A percentile compares a stretch with the other conserved stretches of the same genome.
Evolutionary conservation across 2,888 invertebrate species (phyloP).

Genomic region (Coenonympha glycerion): DNA sequence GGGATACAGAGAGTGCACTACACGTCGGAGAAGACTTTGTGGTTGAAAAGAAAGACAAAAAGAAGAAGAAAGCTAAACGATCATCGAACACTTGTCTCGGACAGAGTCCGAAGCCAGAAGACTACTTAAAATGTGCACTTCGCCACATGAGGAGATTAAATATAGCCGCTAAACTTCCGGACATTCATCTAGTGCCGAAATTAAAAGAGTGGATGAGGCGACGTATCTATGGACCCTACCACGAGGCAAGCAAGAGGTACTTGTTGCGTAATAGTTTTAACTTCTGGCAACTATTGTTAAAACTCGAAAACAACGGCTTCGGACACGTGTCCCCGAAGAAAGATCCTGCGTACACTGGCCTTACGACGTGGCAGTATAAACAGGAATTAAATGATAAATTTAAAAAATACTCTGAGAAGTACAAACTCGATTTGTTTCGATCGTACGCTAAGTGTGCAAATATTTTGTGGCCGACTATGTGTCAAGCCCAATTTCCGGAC

Average conservation of each 20-base stretch:
- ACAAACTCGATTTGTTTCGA: constrained; percentile 45
- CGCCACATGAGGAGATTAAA: constrained; percentile 46
- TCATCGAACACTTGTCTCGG: constrained; percentile 49
- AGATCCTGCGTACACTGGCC: constrained; percentile 38
- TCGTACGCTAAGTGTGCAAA: constrained; percentile 50
- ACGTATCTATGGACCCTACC: constrained; percentile 50
- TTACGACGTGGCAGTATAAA: constrained; percentile 52
- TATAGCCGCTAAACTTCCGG: constrained; percentile 58
- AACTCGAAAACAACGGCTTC: constrained; percentile 37
- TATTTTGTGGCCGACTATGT: constrained; percentile 62
- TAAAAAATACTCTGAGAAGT: constrained; percentile 38
- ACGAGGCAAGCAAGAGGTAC: constrained; percentile 34
- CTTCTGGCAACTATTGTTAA: constrained; percentile 47
- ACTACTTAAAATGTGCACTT: constrained; percentile 58
- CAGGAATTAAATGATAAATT: constrained; percentile 48
- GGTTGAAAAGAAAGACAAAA: constrained; percentile 35
- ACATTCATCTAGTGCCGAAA: constrained; percentile 56
- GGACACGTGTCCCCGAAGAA: constrained; percentile 45
- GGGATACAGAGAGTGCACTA: constrained; percentile 59
- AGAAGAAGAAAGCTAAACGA: constrained; percentile 36
- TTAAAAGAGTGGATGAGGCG: constrained; percentile 64
- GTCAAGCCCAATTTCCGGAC: constrained; percentile 54
- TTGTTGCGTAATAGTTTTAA: constrained; percentile 40
- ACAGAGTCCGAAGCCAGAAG: constrained; percentile 44
- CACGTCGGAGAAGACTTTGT: constrained; percentile 38